Evolutionary conservation across 2,888 invertebrate species (phyloP), one percentile per base, ranked within the genome.

Genomic region (Polydrusus pterygomalis): DNA sequence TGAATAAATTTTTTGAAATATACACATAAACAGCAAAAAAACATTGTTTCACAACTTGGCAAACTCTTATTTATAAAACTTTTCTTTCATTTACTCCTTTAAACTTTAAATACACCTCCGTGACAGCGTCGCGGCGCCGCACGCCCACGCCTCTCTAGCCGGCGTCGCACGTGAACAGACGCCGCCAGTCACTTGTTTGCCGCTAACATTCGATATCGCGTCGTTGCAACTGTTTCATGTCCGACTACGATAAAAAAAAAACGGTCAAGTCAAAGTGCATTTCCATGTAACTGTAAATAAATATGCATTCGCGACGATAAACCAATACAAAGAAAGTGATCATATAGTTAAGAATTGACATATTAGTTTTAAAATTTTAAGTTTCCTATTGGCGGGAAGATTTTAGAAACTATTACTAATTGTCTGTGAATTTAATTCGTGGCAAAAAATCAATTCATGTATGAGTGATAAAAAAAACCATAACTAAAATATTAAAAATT

Each of bases 141-240:
- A 49, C 70, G 58, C 75, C 71, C 68, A 68, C 75, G 25, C 20
- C 49, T 47, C 13, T 15, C 20, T 38, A 70, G 56, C 56, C 25
- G 73, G 67, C 74, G 74, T 74, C 74, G 77, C 77, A 77, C 77
- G 77, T 77, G 74, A 77, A 74, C 1, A 64, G 56, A 56, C 70
- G 56, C 74, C 70, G 63, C 43, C 58, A 76, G 78, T 80, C 79
- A 73, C 75, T 78, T 79, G 77, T 77, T 80, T 56, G 74, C 45
- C 62, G 76, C 30, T 51, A 17, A 54, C 54, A 18, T 18, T 13
- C 45, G 73, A 38, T 25, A 58, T 30, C 30, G 60, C 49, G 38
- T 60, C 43, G 38, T 38, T 7, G 20, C 62, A 47, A 40, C 54
- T 70, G 60, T 71, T 63, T 75, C 38, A 43, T 67, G 17, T 63